These are phyloP conservation scores for Minunthozetes semirufus DNA, from an alignment of 2,888 invertebrate genomes.

Conservation along the genomic window DNA sequence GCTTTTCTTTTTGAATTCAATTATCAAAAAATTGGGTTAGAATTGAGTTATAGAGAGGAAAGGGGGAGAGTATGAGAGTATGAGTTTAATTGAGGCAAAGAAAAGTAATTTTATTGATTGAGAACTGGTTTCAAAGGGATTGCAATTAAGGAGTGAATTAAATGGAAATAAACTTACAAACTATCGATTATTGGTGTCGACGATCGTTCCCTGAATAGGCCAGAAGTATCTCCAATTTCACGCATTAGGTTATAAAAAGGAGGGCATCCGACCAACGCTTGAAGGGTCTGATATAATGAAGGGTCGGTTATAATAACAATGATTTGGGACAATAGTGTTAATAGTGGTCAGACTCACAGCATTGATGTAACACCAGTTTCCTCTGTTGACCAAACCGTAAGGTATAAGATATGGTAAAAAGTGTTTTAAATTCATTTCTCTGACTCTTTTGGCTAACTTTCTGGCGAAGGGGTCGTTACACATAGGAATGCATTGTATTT, in stretches of 20 bases:
- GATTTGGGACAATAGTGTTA: not conserved
- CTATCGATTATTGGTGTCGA: conserved; percentile 80
- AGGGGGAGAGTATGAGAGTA: too few species aligned
- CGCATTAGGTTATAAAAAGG: conserved; percentile 87
- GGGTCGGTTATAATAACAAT: not conserved
- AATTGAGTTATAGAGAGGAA: too few species aligned
- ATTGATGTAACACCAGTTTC: conserved; percentile 95
- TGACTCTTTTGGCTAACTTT: conserved; percentile 49
- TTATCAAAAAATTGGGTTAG: too few species aligned
- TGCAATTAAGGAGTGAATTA: not conserved
- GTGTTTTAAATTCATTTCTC: conserved; percentile 68
- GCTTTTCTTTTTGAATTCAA: too few species aligned
- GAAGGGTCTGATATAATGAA: conserved; percentile 58
- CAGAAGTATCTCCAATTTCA: conserved; percentile 60
- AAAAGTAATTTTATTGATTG: not conserved
- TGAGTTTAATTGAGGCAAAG: too few species aligned
- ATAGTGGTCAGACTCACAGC: conserved; percentile 52
- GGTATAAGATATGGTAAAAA: conserved; percentile 72
- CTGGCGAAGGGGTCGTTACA: conserved; percentile 35
- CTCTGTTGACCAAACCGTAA: conserved; percentile 81
- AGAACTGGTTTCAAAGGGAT: not conserved
- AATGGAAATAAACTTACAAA: conserved; percentile 61
- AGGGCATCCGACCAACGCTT: conserved; percentile 86
- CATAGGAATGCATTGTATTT: conserved; percentile 30
- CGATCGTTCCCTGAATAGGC: conserved; percentile 43